A percentile compares a stretch with the other conserved stretches of the same genome.
phyloP scores from a whole-genome alignment of 2,888 invertebrate genomes.

The Tuberolachnus salignus region DNA sequence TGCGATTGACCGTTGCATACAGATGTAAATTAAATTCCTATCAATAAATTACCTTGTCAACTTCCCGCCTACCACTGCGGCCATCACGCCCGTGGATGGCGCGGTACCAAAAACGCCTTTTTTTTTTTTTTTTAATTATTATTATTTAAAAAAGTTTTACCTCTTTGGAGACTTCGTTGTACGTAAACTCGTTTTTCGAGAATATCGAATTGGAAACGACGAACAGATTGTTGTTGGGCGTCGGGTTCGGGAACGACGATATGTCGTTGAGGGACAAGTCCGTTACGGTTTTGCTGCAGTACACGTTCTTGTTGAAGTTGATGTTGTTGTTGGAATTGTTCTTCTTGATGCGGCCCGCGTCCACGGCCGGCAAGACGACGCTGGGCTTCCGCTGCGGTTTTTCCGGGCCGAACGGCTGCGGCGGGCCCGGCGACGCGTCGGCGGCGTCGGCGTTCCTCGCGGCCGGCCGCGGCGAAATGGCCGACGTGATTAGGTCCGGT shows the following conservation, averaged over 20 bases:
- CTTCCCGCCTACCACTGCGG: too few relatives aligned
- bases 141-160: conserved; percentile 23
- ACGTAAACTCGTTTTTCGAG: conserved; percentile 65
- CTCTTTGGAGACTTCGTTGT: conserved; percentile 61
- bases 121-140: too few relatives aligned
- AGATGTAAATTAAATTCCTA: too few relatives aligned
- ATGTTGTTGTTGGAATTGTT: conserved; percentile 8
- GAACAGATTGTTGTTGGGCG: conserved; percentile 64
- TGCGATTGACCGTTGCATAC: too few relatives aligned
- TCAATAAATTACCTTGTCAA: too few relatives aligned
- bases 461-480: conserved; percentile 16
- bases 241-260: conserved; percentile 51
- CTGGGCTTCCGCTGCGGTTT: neutral
- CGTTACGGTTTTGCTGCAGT: conserved; percentile 63
- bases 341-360: conserved; percentile 62
- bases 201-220: conserved; percentile 62
- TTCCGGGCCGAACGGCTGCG: neutral
- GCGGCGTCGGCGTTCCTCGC: neutral
- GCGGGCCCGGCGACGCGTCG: neutral
- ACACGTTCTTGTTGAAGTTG: conserved; percentile 66
- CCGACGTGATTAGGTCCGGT: conserved; percentile 56
- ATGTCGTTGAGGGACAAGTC: conserved; percentile 59
- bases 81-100: too few relatives aligned
- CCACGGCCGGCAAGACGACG: neutral
- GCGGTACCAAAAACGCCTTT: too few relatives aligned